Evolutionary conservation across 2,113 vertebrate genomes (phyloP), one percentile per base, ranked within the genome.

Genomic region (Corythornis cristatus): DNA sequence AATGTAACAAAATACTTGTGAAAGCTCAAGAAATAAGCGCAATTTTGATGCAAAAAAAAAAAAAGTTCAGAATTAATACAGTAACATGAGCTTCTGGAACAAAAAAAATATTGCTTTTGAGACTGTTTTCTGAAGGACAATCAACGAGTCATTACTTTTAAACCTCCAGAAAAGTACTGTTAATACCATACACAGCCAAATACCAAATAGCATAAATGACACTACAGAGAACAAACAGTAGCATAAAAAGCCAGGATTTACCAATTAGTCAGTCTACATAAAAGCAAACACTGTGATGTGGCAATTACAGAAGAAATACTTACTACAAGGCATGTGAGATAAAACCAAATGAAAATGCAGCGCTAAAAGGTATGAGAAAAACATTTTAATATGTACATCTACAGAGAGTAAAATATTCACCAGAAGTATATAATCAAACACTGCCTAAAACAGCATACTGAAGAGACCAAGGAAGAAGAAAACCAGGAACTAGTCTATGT

Each of bases 141-240:
- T 90, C 65, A 95, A 58, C 73, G 96, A 94, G 74, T 89, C 79
- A 90, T 86, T 92, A 93, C 89, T 62, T 95, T 96, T 91, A 95
- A 96, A 54, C 29, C 67, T 91, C 79, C 56, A 94, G 72, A 90
- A 90, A 93, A 95, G 48, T 62, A 85, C 58, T n/a, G 6, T 82
- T 93, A 96, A 83, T 95, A 61, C 75, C 45, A 17, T 74, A 89
- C 78, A 73, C 77, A 76, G 67, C 43, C 15, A 8, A 96, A 95
- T 50, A 64, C 84, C 76, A 62, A 88, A 83, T 40, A 13, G 77
- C 62, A 82, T 86, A 97, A 95, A 94, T 93, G 93, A 96, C 93
- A 96, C 64, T 96, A 76, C 51, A 82, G 86, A 93, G 82, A 96
- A 93, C 62, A 87, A 46, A 92, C 15, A 79, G 66, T 50, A 88